Percentiles rank a stretch among this genome's conserved stretches.
Conservation (phyloP, 2,113 vertebrate genomes). For the Empidonax alnorum region DNA sequence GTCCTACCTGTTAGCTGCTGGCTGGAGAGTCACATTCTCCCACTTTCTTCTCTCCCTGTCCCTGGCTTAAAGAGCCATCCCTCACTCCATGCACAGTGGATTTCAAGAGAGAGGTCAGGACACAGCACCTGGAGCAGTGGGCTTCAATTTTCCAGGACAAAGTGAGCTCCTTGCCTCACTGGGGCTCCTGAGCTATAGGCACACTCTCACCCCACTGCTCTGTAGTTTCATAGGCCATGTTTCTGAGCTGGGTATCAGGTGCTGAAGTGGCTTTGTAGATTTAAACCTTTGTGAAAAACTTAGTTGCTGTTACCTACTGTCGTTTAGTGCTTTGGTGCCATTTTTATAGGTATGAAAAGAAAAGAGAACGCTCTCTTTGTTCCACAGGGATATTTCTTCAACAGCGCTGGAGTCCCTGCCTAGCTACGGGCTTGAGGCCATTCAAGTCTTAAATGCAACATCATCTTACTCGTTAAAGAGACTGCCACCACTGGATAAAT, state of each 20-base stretch:
- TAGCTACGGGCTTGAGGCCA: constrained; percentile 78
- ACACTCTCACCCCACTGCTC: background rate
- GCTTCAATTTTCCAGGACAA: background rate
- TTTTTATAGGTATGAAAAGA: background rate
- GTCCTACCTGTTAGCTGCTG: background rate
- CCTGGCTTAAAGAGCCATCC: background rate
- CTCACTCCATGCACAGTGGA: accelerated
- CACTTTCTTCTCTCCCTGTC: background rate
- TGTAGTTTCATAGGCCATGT: background rate
- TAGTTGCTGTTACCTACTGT: accelerated
- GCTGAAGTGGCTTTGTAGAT: background rate
- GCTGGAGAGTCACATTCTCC: background rate
- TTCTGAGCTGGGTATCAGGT: background rate
- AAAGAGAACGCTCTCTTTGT: background rate
- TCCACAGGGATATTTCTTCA: constrained; percentile 87
- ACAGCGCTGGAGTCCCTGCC: constrained; percentile 87
- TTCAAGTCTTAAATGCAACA: constrained; percentile 82
- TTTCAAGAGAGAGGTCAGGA: background rate
- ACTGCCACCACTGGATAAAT: constrained; percentile 84
- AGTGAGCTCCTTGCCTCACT: background rate
- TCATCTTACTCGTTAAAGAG: constrained; percentile 85
- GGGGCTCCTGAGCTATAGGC: background rate
- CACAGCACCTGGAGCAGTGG: background rate
- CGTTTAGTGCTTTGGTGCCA: background rate
- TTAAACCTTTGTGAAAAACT: background rate